Evolutionary conservation across 2,113 vertebrate species (phyloP).

Genomic region (Stercorarius parasiticus): DNA sequence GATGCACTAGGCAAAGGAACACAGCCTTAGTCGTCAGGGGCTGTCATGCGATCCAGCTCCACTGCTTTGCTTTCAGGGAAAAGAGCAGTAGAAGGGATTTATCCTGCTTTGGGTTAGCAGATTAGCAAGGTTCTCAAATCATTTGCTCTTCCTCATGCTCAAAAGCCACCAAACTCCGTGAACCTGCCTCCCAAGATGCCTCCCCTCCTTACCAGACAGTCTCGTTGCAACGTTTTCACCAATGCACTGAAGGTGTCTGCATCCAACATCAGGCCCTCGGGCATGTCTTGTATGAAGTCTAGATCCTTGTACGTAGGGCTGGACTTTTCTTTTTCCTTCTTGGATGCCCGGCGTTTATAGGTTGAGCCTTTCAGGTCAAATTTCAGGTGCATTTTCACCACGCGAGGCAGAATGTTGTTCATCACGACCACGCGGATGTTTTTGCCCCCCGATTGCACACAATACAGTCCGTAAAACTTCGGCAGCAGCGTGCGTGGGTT

Average conservation of each 20-base stretch:
- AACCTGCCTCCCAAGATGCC: no score
- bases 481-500: slow-evolving; percentile 96
- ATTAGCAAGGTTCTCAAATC: neutral
- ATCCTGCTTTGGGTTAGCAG: neutral
- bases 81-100: neutral
- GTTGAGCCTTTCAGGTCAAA: slow-evolving; percentile 98
- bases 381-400: slow-evolving; percentile 97
- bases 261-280: slow-evolving; percentile 91
- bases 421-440: slow-evolving; percentile 98
- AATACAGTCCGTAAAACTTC: slow-evolving; percentile 98
- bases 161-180: neutral
- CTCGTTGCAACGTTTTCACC: slow-evolving; percentile 93
- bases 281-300: slow-evolving; percentile 95
- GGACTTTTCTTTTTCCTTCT: slow-evolving; percentile 94
- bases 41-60: neutral
- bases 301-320: slow-evolving; percentile 95
- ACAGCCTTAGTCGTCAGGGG: neutral
- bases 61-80: neutral
- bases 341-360: slow-evolving; percentile 94
- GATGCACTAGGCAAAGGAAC: neutral
- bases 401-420: slow-evolving; percentile 95
- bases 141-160: neutral
- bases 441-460: slow-evolving; percentile 95
- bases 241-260: slow-evolving; percentile 90
- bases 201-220: slow-evolving; percentile 88